A percentile compares a stretch with the other conserved stretches of the same genome.
phyloP scores from a whole-genome alignment of 2,797 vertebrate species.

The Tarsius wallacei region DNA sequence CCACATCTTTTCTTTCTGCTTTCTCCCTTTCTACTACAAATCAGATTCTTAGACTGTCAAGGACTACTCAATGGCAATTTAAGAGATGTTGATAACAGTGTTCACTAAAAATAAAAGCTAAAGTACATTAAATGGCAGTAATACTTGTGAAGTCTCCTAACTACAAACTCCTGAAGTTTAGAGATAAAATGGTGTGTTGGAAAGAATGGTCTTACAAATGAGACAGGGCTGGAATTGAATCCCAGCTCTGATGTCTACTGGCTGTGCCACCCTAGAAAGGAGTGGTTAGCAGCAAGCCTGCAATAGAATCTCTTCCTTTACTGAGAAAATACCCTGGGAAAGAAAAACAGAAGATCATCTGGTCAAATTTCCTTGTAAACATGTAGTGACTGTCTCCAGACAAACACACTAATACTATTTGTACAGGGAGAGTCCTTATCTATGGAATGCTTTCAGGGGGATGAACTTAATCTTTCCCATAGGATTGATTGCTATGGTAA shows the following conservation, averaged over 20 bases:
- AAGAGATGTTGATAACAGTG: background rate
- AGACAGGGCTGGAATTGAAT: background rate
- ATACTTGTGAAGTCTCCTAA: background rate
- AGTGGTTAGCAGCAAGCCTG: background rate
- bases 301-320: background rate
- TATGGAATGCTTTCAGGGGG: background rate
- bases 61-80: background rate
- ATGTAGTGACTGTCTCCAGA: background rate
- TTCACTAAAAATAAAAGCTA: background rate
- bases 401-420: background rate
- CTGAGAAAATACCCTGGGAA: background rate
- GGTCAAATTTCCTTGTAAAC: background rate
- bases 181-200: background rate
- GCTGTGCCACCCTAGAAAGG: background rate
- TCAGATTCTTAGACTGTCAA: background rate
- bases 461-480: background rate
- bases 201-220: background rate
- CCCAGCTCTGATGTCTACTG: background rate
- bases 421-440: background rate
- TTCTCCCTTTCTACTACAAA: background rate
- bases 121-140: background rate
- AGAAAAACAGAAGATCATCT: background rate
- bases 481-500: background rate
- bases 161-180: background rate
- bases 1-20: background rate